These are phyloP conservation scores for Nephrotoma guestfalica DNA, from an alignment of 2,888 invertebrate species.

Conservation along the genomic window DNA sequence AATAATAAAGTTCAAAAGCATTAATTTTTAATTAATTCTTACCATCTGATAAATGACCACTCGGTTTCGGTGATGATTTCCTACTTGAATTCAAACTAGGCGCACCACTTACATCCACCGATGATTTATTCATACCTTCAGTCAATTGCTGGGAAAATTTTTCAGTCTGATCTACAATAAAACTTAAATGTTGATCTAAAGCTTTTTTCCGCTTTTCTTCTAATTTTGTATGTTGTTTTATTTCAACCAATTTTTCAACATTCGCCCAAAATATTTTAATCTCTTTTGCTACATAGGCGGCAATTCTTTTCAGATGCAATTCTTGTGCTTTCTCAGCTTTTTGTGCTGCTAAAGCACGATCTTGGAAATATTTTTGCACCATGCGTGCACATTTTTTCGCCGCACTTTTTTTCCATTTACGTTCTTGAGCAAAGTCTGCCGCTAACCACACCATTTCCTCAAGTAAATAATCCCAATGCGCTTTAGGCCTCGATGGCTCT, in stretches of 20 bases:
- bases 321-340: slow-evolving; percentile 87
- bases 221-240: slow-evolving; percentile 79
- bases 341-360: slow-evolving; percentile 77
- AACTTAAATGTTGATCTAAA: slow-evolving; percentile 89
- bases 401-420: slow-evolving; percentile 94
- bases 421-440: slow-evolving; percentile 92
- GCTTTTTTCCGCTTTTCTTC: slow-evolving; percentile 92
- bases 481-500: slow-evolving; percentile 78
- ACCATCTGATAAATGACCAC: slow-evolving; percentile 35
- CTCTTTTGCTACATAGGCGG: slow-evolving; percentile 83
- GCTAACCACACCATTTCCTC: slow-evolving; percentile 99
- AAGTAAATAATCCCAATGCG: slow-evolving; percentile 96
- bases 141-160: slow-evolving; percentile 86
- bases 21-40: neutral
- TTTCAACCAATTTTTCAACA: slow-evolving; percentile 93
- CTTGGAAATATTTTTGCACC: slow-evolving; percentile 83
- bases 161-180: slow-evolving; percentile 97
- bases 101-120: slow-evolving; percentile 21
- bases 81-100: slow-evolving; percentile 36
- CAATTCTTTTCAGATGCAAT: slow-evolving; percentile 68
- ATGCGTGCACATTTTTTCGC: slow-evolving; percentile 85
- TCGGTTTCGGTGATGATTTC: slow-evolving; percentile 31
- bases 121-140: slow-evolving; percentile 61
- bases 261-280: slow-evolving; percentile 90
- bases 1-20: neutral